Conservation (phyloP, 92 coral and sea anemone genomes). For the Palythoa grandiflora region DNA sequence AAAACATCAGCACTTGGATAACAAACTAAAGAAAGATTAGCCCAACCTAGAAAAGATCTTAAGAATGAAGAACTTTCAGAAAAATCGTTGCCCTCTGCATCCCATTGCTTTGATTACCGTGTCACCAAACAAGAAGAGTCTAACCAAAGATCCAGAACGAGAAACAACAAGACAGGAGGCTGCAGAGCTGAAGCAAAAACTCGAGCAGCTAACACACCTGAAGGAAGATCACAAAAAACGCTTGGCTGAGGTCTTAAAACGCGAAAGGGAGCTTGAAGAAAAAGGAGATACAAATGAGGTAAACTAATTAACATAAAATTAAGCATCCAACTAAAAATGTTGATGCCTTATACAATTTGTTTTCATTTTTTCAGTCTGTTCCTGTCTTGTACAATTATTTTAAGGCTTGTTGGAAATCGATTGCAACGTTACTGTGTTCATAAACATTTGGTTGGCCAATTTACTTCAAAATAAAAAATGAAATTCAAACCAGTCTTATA, state of each 20-base stretch:
- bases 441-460: not conserved
- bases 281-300: not conserved
- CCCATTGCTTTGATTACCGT: conserved; percentile 19
- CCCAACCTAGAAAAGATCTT: conserved; percentile 1
- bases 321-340: not conserved
- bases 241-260: not conserved
- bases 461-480: not conserved
- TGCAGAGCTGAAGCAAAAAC: not conserved
- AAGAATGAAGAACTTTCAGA: not conserved
- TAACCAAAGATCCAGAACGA: not conserved
- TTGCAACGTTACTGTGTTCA: not conserved
- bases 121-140: conserved; percentile 5
- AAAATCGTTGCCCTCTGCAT: conserved; percentile 3
- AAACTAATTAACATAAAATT: not conserved
- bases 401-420: not conserved
- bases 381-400: not conserved
- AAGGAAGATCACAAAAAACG: conserved; percentile 7
- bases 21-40: conserved; percentile 16
- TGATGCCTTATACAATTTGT: not conserved
- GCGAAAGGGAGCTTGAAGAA: conserved; percentile 12
- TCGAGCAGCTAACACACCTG: not conserved
- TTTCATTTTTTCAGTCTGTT: not conserved
- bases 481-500: not conserved
- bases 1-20: too few relatives aligned
- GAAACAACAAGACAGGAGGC: conserved; percentile 3